Conservation (phyloP, 2,888 invertebrate genomes). For the Gandaritis pyraliata region DNA sequence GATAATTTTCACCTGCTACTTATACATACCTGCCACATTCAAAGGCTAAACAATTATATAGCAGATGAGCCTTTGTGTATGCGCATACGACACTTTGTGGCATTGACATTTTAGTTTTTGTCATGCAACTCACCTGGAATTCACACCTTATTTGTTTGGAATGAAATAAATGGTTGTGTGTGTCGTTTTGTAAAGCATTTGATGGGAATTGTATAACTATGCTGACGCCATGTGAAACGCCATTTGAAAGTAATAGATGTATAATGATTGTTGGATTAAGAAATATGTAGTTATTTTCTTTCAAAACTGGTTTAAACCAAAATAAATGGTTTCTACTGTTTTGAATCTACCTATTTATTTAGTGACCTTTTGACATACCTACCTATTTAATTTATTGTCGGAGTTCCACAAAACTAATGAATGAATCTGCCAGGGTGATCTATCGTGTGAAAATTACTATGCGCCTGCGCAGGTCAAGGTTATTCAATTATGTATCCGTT, state of each 20-base stretch:
- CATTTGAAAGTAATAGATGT: too few relatives aligned
- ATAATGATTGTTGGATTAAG: too few relatives aligned
- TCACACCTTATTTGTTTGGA: constrained; percentile 11
- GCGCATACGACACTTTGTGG: constrained; percentile 10
- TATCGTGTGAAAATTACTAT: constrained; percentile 14
- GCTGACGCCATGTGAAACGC: background rate
- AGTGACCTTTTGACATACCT: too few relatives aligned
- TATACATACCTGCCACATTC: constrained; percentile 10
- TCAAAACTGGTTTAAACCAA: too few relatives aligned
- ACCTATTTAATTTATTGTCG: too few relatives aligned
- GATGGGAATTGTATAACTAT: background rate
- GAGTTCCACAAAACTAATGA: constrained; percentile 4
- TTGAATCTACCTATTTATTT: too few relatives aligned
- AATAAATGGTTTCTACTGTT: too few relatives aligned
- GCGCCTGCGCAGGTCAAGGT: constrained; percentile 17
- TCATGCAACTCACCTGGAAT: background rate
- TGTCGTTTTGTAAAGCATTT: background rate
- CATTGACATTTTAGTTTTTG: constrained; percentile 25
- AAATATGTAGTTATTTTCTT: too few relatives aligned
- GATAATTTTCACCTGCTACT: constrained; percentile 13
- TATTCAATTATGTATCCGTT: constrained; percentile 7
- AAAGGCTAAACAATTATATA: constrained; percentile 16
- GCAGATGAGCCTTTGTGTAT: constrained; percentile 15
- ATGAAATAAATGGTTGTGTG: background rate
- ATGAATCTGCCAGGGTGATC: constrained; percentile 5